Evolutionary conservation across 2,113 vertebrate genomes (phyloP).

Genomic region (Oreochromis spilurus): DNA sequence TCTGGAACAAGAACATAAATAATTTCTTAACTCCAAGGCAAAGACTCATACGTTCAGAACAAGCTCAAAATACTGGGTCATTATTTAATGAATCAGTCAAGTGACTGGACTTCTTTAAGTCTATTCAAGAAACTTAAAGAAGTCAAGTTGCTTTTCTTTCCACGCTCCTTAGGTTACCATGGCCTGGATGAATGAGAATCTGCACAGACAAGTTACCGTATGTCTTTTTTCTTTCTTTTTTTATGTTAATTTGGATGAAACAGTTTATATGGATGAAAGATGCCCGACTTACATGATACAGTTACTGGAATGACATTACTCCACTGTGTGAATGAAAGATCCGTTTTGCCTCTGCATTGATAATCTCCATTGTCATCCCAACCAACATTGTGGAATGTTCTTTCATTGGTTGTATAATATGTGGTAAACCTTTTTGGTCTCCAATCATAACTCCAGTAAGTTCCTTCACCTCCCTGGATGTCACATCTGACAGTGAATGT

Average conservation of each 20-base stretch:
- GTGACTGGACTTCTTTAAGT: not conserved
- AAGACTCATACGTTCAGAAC: fast-evolving
- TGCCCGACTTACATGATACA: not conserved
- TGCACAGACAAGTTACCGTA: not conserved
- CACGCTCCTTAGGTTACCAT: fast-evolving
- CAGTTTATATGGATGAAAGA: not conserved
- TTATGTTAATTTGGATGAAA: fast-evolving
- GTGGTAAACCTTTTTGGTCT: not conserved
- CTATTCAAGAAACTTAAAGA: fast-evolving
- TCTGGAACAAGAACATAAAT: fast-evolving
- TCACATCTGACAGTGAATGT: not conserved
- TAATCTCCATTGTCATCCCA: not conserved
- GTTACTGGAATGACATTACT: not conserved
- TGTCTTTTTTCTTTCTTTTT: fast-evolving
- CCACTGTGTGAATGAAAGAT: not conserved
- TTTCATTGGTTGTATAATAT: not conserved
- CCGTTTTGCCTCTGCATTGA: not conserved
- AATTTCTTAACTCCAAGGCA: fast-evolving
- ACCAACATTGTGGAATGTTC: not conserved
- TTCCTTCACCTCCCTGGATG: not conserved
- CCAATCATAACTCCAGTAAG: not conserved
- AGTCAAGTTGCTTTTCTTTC: not conserved
- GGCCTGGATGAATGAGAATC: not conserved
- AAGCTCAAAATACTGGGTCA: not conserved
- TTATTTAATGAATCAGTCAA: fast-evolving